Evolutionary conservation across 2,797 vertebrate species (phyloP).

Genomic region (Microctenopoma steveboyesi): DNA sequence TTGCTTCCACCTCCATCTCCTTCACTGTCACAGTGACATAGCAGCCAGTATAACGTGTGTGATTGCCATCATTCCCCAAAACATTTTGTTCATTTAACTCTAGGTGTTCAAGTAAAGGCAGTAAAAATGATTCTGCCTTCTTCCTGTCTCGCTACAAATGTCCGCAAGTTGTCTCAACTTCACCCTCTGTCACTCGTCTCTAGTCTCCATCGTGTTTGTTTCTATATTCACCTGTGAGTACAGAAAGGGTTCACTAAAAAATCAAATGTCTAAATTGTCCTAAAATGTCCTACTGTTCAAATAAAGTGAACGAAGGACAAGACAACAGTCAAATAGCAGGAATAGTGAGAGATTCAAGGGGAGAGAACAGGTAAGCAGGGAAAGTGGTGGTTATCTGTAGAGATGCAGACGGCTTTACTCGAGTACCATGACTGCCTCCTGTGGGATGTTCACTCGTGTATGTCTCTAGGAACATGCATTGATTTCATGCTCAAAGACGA

Average conservation of each 20-base stretch:
- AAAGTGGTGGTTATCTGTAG: background rate
- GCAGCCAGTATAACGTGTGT: constrained; percentile 8
- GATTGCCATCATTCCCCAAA: constrained; percentile 15
- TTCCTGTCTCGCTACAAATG: constrained; percentile 36
- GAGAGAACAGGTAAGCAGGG: background rate
- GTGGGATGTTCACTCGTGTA: background rate
- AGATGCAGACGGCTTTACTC: constrained; percentile 6
- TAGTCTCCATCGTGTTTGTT: background rate
- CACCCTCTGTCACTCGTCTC: constrained; percentile 13
- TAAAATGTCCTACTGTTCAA: constrained; percentile 23
- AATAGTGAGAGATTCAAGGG: background rate
- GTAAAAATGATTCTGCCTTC: constrained; percentile 43
- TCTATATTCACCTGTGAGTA: constrained; percentile 7
- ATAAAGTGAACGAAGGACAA: constrained; percentile 45
- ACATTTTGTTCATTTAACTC: constrained; percentile 45
- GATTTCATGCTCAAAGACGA: constrained; percentile 6
- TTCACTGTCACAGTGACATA: constrained; percentile 30
- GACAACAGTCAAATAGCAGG: constrained; percentile 29
- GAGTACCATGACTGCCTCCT: background rate
- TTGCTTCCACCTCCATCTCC: constrained; percentile 38
- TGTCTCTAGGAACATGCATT: background rate
- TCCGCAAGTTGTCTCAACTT: background rate
- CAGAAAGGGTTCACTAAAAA: constrained; percentile 29
- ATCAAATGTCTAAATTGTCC: constrained; percentile 34
- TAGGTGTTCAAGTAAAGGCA: constrained; percentile 32